Base-by-base conservation (phyloP, 2,113 vertebrate species). In the Aphyosemion australe region DNA sequence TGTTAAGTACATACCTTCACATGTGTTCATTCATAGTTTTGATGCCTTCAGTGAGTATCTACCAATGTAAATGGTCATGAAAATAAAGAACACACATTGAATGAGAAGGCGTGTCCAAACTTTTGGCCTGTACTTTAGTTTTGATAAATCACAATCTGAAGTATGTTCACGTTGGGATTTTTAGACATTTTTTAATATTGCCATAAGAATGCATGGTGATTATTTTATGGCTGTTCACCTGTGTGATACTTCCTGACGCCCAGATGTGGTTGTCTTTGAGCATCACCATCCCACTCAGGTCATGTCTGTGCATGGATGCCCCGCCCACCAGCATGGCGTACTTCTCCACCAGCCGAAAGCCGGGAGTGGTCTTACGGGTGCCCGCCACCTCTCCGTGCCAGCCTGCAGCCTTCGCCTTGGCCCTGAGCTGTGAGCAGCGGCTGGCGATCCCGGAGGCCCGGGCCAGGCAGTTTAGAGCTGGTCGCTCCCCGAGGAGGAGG, bases 181-280 rank as follows among this genome's bases (percentile, higher is more conserved):
- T n/a, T n/a, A n/a, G n/a, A n/a, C n/a, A n/a, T n/a, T 26, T 26
- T 26, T 26, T 26, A 26, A 26, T 2, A 26, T 39, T 39, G 53
- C 32, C 9, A 39, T 39, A 55, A 5, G 6, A 18, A 37, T 15
- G 12, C 13, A 14, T 16, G 34, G 34, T 37, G 34, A 14, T n/a
- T 10, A 1, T 11, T 13, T 42, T 45, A 2, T 32, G 18, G 8
- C 46, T 4, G 2, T 58, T 6, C 50, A 95, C 94, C 93, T 93
- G 74, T 15, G 80, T 84, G 67, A 95, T 92, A 4, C 90, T 86
- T 2, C 94, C 94, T 0, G 92, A 93, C 0, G 94, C 93, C 91
- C 89, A 82, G 0, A 95, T 47, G 13, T 96, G 95, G 74, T 95
- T 96, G 87, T 95, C 95, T 73, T 95, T 96, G 65, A 96, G 83